Evolutionary conservation across 2,113 vertebrate genomes (phyloP).

Genomic region (Geothlypis trichas): DNA sequence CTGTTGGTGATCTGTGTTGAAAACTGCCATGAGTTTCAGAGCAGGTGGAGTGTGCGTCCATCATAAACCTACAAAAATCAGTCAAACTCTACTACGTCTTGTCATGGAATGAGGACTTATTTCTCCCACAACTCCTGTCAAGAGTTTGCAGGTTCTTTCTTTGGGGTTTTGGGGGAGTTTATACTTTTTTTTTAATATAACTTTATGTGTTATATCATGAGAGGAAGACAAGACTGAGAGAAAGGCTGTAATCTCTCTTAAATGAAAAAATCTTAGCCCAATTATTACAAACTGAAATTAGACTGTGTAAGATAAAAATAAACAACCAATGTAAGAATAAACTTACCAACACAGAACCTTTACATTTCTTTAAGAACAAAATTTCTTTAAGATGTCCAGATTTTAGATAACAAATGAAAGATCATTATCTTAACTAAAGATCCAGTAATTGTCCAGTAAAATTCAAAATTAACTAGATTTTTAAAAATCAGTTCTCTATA

Average conservation of each 20-base stretch:
- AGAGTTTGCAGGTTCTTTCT: background rate
- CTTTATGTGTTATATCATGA: background rate
- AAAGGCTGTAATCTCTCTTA: background rate
- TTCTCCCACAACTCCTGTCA: background rate
- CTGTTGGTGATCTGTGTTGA: background rate
- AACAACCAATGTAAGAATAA: background rate
- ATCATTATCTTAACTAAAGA: background rate
- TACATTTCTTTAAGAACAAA: background rate
- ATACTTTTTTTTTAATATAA: too few species aligned
- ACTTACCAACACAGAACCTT: accelerated
- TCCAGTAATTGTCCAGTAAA: background rate
- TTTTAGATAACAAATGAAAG: background rate
- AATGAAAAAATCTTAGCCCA: background rate
- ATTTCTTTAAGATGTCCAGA: background rate
- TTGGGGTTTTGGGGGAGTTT: background rate
- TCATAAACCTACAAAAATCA: background rate
- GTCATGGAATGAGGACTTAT: background rate
- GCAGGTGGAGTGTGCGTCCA: accelerated
- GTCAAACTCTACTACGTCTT: background rate
- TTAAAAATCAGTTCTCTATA: background rate
- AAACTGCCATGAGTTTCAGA: background rate
- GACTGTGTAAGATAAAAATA: background rate
- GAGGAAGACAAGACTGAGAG: background rate
- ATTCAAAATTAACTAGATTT: background rate
- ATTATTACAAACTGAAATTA: background rate